These are phyloP conservation scores for Drosophila maculinotata DNA, from an alignment of 2,888 invertebrate genomes.

Conservation along the genomic window DNA sequence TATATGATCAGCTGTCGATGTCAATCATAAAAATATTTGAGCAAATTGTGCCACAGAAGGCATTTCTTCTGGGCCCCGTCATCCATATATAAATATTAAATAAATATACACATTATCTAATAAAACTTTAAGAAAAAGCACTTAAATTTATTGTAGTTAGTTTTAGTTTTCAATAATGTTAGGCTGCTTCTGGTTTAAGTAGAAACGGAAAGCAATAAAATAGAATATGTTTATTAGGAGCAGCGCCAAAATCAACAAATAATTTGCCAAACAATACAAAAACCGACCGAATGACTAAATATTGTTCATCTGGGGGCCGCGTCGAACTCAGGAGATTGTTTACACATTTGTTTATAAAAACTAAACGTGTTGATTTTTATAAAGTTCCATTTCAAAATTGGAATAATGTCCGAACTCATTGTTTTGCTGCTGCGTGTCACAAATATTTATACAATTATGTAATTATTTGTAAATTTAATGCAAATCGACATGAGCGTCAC, in stretches of 20 bases:
- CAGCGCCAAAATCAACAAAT: constrained; percentile 51
- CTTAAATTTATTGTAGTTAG: constrained; percentile 46
- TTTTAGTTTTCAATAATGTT: constrained; percentile 57
- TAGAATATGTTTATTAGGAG: constrained; percentile 60
- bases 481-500: constrained; percentile 61
- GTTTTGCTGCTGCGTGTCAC: constrained; percentile 66
- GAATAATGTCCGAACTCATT: constrained; percentile 44
- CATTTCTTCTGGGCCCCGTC: constrained; percentile 9
- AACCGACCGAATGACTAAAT: constrained; percentile 55
- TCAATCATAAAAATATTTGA: constrained; percentile 45
- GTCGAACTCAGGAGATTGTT: constrained; percentile 41
- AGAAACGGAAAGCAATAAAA: constrained; percentile 76
- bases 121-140: constrained; percentile 36
- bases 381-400: constrained; percentile 54
- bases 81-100: constrained; percentile 7
- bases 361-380: constrained; percentile 67
- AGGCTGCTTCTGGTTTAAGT: constrained; percentile 55
- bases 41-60: constrained; percentile 29
- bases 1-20: constrained; percentile 57
- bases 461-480: constrained; percentile 70
- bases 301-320: constrained; percentile 46
- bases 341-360: constrained; percentile 67
- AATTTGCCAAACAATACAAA: constrained; percentile 52
- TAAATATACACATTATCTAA: constrained; percentile 27
- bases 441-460: constrained; percentile 75